Base-by-base conservation (phyloP, 64 coral and sea anemone genomes). In the Hydrozoanthus tunicans region DNA sequence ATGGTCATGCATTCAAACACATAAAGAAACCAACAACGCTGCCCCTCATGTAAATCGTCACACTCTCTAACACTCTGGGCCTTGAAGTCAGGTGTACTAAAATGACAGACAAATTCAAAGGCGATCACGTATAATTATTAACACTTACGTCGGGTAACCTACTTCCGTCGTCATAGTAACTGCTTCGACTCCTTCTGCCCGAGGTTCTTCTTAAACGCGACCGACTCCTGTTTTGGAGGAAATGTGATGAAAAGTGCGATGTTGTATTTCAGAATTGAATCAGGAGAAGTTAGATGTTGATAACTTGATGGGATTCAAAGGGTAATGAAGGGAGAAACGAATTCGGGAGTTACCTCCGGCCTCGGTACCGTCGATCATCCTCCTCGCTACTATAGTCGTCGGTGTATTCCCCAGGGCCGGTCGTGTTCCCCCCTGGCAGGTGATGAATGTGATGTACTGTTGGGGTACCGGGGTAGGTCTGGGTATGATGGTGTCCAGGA, bases 381-480 rank as follows among this genome's bases (percentile, higher is more conserved):
- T 96, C 95, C 32, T 96, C 95, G 55, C 92, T 96, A 51, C 85
- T 91, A 8, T 59, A 93, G 13, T 96, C 92, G 6, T 94, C 95
- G 66, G 68, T 90, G 17, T 72, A 56, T 3, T 85, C 75, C 60
- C 74, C 80, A 15, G 77, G 82, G 58, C 9, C 73, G 7, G 79
- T 58, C 52, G 92, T 82, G 14, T 61, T 81, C 10, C 83, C 73
- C 54, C 81, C 83, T 15, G 95, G 95, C 15, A 94, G 60, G 70
- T 96, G 95, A 43, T 96, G 95, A 13, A 96, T 90, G 7, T 96
- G 95, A 77, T 96, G 95, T 5, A 96, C 84, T 0, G 95, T 83
- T 25, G 92, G 59, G 26, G 79, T 93, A 79, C 93, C 93, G 0
- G 93, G 93, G 61, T 94, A 94, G 6, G 93, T 94, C 51, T 92